Conservation (phyloP, 2,888 invertebrate species). For the Conomelus anceps region DNA sequence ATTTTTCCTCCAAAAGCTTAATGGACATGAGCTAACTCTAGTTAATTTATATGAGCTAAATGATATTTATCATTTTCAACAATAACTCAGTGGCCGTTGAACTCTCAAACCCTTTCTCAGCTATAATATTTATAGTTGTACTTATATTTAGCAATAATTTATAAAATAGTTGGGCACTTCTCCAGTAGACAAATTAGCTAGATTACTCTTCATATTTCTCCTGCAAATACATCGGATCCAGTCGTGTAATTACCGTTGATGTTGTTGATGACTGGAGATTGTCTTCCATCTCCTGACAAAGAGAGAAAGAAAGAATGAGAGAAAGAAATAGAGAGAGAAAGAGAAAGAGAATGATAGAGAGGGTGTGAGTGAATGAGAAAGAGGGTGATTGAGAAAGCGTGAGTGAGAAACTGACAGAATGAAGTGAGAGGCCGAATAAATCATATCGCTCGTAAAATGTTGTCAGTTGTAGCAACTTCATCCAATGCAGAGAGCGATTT, state of each 20-base stretch:
- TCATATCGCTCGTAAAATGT: not conserved
- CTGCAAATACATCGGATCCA: not conserved
- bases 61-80: no score
- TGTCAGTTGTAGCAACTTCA: not conserved
- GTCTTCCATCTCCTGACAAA: no score
- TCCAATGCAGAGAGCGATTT: not conserved
- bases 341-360: not conserved
- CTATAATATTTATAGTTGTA: no score
- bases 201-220: not conserved
- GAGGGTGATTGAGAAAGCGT: no score
- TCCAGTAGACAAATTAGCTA: not conserved
- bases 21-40: no score
- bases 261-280: not conserved
- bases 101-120: no score
- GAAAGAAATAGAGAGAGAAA: not conserved
- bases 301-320: not conserved
- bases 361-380: not conserved
- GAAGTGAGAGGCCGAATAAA: not conserved
- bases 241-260: not conserved
- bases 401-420: no score
- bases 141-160: not conserved
- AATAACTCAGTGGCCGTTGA: no score
- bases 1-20: no score
- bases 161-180: no score
- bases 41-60: no score